A percentile compares a stretch with the other conserved stretches of the same genome.
Conservation (phyloP, 2,113 vertebrate genomes). For the Dromas ardeola region DNA sequence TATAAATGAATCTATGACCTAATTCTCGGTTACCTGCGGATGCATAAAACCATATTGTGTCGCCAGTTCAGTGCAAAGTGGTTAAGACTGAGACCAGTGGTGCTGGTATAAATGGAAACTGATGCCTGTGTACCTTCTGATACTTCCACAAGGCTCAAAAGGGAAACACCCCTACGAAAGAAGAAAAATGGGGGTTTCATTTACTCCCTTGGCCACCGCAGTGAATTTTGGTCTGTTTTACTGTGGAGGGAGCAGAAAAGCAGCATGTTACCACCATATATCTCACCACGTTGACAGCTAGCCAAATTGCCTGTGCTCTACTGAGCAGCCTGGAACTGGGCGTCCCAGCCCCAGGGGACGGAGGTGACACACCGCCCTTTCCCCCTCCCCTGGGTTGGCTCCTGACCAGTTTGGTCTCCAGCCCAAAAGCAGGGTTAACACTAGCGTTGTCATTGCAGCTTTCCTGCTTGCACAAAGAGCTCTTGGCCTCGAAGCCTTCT, state of each 20-base stretch:
- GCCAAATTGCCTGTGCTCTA: not conserved
- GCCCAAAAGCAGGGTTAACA: not conserved
- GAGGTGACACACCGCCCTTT: not conserved
- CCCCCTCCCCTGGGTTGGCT: not conserved
- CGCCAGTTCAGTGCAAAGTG: not conserved
- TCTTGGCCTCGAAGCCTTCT: not conserved
- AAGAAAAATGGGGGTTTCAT: not conserved
- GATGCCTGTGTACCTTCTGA: not conserved
- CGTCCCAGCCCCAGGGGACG: not conserved
- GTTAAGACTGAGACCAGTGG: not conserved
- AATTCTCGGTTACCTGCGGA: not conserved
- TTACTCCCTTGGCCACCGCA: not conserved
- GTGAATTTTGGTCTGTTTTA: not conserved
- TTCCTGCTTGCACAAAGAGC: not conserved
- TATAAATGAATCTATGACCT: not conserved
- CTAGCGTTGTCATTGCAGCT: rapidly evolving
- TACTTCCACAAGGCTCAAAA: not conserved
- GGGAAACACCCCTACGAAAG: not conserved
- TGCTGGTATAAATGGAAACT: not conserved
- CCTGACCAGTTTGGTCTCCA: not conserved
- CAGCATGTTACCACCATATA: not conserved
- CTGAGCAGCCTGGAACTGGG: not conserved
- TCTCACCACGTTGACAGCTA: not conserved
- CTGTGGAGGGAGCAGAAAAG: not conserved
- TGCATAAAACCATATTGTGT: rapidly evolving